phyloP scores from a whole-genome alignment of 2,888 invertebrate genomes.

The Cryptocephalus moraei region DNA sequence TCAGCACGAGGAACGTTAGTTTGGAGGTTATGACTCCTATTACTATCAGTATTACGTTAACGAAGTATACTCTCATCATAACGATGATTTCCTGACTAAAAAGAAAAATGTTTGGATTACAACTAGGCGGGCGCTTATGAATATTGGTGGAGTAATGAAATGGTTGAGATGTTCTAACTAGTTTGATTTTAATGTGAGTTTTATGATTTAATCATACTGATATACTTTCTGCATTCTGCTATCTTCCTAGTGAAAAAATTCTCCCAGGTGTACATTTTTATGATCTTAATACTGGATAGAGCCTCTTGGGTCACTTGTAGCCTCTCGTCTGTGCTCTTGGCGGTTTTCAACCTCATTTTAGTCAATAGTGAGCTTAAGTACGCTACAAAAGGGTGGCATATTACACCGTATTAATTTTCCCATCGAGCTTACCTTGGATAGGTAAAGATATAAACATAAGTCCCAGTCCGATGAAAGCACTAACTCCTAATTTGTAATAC shows the following conservation, averaged over 20 bases:
- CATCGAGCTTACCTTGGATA: slow-evolving; percentile 15
- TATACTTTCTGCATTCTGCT: slow-evolving; percentile 19
- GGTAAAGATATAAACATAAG: slow-evolving; percentile 39
- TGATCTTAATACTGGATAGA: slow-evolving; percentile 22
- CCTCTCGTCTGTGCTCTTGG: slow-evolving; percentile 26
- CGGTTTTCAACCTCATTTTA: slow-evolving; percentile 13
- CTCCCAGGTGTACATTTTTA: slow-evolving; percentile 29
- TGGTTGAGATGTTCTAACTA: not conserved
- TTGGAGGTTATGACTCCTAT: slow-evolving; percentile 21
- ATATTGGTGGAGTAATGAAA: no score
- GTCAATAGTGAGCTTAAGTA: slow-evolving; percentile 8
- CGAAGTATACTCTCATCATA: slow-evolving; percentile 13
- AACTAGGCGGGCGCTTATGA: not conserved
- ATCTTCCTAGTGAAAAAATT: slow-evolving; percentile 22
- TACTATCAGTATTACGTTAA: slow-evolving; percentile 21
- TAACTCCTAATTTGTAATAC: slow-evolving; percentile 45
- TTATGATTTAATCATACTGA: slow-evolving; percentile 1
- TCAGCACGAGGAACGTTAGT: slow-evolving; percentile 14
- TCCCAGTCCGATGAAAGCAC: slow-evolving; percentile 43
- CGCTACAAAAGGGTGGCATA: slow-evolving; percentile 17
- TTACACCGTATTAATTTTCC: not conserved
- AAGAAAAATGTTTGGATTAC: not conserved
- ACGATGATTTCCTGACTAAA: slow-evolving; percentile 15
- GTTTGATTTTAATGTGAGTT: not conserved
- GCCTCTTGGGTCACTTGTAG: slow-evolving; percentile 22